Conservation (phyloP, 2,888 invertebrate genomes). For the Amblyjoppa fuscipennis region DNA sequence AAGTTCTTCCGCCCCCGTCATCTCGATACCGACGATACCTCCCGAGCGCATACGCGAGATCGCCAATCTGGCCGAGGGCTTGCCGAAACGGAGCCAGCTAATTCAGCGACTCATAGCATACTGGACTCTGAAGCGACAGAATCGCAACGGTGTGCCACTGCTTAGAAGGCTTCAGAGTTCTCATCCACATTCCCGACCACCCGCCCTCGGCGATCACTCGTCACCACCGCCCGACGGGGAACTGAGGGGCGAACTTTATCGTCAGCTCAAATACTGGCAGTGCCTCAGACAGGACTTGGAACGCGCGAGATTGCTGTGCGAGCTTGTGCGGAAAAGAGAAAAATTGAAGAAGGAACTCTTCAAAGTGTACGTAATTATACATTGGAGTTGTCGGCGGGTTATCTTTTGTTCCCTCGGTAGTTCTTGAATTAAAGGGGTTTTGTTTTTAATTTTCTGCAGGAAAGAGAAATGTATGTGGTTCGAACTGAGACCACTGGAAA, state of each 20-base stretch:
- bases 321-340: constrained; percentile 97
- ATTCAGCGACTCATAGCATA: constrained; percentile 96
- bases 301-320: constrained; percentile 95
- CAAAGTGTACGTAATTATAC: constrained; percentile 86
- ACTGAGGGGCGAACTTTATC: constrained; percentile 89
- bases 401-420: not conserved
- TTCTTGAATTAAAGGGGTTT: constrained; percentile 13
- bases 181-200: constrained; percentile 82
- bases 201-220: constrained; percentile 78
- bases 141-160: constrained; percentile 97
- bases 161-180: constrained; percentile 92
- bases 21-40: constrained; percentile 97
- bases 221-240: constrained; percentile 82
- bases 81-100: constrained; percentile 93
- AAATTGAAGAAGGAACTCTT: constrained; percentile 96
- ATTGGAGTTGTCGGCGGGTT: constrained; percentile 3
- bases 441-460: constrained; percentile 73
- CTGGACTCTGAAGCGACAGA: constrained; percentile 98
- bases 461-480: constrained; percentile 93
- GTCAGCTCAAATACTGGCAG: constrained; percentile 97
- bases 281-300: constrained; percentile 97
- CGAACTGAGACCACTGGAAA: constrained; percentile 93
- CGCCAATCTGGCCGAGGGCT: constrained; percentile 87
- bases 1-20: constrained; percentile 95
- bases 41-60: constrained; percentile 95